Evolutionary conservation across 1,140 invertebrate species (phyloP), one percentile per base, ranked within the genome.

Genomic region (Pseudoatta argentina): DNA sequence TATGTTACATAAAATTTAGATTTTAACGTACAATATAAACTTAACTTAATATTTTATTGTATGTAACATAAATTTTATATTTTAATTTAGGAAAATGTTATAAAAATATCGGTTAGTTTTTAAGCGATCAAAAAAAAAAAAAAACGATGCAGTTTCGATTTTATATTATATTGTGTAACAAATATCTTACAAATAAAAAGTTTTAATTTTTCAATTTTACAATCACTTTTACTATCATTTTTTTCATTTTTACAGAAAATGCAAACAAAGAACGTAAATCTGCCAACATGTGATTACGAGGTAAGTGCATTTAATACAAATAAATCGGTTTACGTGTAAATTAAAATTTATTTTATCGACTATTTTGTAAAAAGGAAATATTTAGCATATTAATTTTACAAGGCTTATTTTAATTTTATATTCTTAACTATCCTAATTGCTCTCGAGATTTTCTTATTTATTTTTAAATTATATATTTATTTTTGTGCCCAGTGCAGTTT

Each of bases 231-330:
- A 30, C 2, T 3, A 30, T 30, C 30, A 5, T 34, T 57, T 78
- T 81, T 27, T 53, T 59, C 64, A 12, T 69, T 18, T 12, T 91
- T 91, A 27, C 79, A 89, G 87, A 91, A 57, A 21, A 93, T 92
- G 92, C 91, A 91, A 86, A 91, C 89, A 67, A 93, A 93, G 83
- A 92, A 90, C 67, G 83, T 93, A 44, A 93, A 93, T 48, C 86
- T 87, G 55, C 67, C 79, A 44, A 53, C 57, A 6, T 27, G 64
- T 53, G 73, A 88, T 64, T 61, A 77, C 73, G 91, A 89, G 79
- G 92, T 93, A 71, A 92, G 91, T 79, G 16, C 7, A 21, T 69
- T 55, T 8, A 6, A 44, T 44, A 55, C 51, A 34, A 77, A 1
- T n/a, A 10, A 12, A 12, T 8, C 39, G 8, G 39, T n/a, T n/a